Evolutionary conservation across 2,888 invertebrate species (phyloP).

Genomic region (Lordiphosa fenestrarum): DNA sequence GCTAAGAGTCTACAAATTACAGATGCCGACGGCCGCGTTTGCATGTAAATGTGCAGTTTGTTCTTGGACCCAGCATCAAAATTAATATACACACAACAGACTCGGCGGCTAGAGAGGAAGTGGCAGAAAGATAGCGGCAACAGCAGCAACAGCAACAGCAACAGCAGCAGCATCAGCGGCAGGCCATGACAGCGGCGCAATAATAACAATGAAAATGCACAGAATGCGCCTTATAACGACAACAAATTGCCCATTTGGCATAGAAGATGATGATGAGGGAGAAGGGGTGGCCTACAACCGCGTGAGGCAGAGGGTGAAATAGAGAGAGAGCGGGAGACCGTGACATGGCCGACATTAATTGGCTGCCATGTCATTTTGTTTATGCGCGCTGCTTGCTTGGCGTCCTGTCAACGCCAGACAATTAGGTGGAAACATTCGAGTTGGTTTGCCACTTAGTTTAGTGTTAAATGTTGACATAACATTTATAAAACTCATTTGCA

Average conservation of each 20-base stretch:
- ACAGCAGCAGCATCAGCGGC: background rate
- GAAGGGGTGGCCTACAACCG: conserved; percentile 4
- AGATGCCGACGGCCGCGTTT: conserved; percentile 48
- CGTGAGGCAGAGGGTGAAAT: too few species aligned
- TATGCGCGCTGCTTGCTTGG: conserved; percentile 42
- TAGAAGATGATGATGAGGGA: conserved; percentile 45
- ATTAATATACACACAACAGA: conserved; percentile 64
- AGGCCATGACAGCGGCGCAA: conserved; percentile 48
- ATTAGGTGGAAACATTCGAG: conserved; percentile 31
- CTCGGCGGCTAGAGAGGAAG: conserved; percentile 9
- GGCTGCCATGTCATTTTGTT: conserved; percentile 70
- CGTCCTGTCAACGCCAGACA: conserved; percentile 48
- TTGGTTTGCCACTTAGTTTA: background rate
- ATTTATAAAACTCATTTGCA: too few species aligned
- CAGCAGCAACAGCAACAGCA: conserved; percentile 4
- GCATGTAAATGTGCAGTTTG: conserved; percentile 70
- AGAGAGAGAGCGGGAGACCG: conserved; percentile 13
- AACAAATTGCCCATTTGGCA: conserved; percentile 73
- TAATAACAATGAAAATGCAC: conserved; percentile 72
- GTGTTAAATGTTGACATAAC: too few species aligned
- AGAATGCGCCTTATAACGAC: conserved; percentile 71
- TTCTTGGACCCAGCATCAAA: conserved; percentile 45
- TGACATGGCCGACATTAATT: conserved; percentile 69
- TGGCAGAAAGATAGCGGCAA: conserved; percentile 9
- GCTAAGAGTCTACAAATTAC: conserved; percentile 66